Conservation (phyloP, 2,113 vertebrate genomes). For the Boulengeromyrus knoepffleri region DNA sequence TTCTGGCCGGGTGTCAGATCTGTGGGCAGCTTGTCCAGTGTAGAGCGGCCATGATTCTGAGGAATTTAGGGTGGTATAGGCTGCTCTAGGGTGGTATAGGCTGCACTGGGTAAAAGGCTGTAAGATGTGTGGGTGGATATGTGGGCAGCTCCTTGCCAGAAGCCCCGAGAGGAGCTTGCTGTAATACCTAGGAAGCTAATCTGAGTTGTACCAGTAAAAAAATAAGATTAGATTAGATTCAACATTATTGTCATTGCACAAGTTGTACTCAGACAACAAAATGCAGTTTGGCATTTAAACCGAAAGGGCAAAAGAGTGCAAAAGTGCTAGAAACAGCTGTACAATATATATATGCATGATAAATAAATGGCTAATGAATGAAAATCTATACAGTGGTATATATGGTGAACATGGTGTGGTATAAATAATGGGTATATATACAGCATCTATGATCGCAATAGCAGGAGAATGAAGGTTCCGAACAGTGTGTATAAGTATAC, state of each 20-base stretch:
- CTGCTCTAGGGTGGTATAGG: neutral
- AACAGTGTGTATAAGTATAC: neutral
- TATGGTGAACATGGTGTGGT: no score
- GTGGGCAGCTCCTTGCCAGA: no score
- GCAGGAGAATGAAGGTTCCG: neutral
- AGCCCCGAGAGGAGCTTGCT: neutral
- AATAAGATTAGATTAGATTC: no score
- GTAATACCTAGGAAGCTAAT: neutral
- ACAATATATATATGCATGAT: no score
- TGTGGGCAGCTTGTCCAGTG: no score
- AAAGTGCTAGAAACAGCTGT: no score
- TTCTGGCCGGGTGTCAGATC: no score
- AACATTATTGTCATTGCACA: no score
- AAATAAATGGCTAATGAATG: no score
- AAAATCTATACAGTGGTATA: no score
- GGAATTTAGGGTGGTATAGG: neutral
- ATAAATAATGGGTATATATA: no score
- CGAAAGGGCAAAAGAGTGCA: no score
- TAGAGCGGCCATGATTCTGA: neutral
- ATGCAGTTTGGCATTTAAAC: neutral
- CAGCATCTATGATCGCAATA: neutral
- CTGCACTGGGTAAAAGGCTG: neutral
- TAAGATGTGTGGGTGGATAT: neutral
- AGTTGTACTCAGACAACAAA: neutral
- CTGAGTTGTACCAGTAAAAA: neutral